Percentiles rank a stretch among this genome's conserved stretches.
Evolutionary conservation across 64 coral and sea anemone species (phyloP).

Genomic region (Astreopora myriophthalma): DNA sequence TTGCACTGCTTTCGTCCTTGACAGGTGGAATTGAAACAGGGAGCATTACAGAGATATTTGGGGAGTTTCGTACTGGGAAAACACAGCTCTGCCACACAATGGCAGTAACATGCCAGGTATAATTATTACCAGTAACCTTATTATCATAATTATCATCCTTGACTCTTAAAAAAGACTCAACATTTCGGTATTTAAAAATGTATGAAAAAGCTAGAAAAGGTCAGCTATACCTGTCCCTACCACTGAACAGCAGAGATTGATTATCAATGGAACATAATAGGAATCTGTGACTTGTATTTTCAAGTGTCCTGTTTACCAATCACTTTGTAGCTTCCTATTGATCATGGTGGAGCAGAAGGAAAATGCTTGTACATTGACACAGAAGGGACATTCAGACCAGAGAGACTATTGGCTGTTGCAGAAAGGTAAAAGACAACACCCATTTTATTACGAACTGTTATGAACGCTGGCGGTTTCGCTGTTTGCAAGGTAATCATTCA

Average conservation of each 20-base stretch:
- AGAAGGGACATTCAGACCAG: constrained; percentile 96
- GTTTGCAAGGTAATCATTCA: no score
- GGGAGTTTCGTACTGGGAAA: constrained; percentile 99
- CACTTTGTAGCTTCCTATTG: constrained; percentile 94
- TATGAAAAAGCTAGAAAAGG: no score
- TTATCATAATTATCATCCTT: no score
- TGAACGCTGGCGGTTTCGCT: no score
- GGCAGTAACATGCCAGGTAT: constrained; percentile 96
- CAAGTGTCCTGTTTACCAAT: background rate
- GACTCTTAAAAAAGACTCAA: background rate
- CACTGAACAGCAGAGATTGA: no score
- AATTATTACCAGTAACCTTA: background rate
- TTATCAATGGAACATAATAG: background rate
- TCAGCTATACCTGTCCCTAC: no score
- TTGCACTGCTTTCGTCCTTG: background rate
- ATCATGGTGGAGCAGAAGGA: constrained; percentile 93
- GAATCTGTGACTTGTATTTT: background rate
- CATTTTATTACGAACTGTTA: no score
- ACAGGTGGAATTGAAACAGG: constrained; percentile 97
- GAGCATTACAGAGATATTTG: constrained; percentile 98
- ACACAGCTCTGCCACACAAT: constrained; percentile 98
- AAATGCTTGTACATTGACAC: constrained; percentile 98
- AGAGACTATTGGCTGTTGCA: constrained; percentile 91
- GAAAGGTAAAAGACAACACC: constrained; percentile 67
- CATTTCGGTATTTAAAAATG: background rate